Evolutionary conservation across 2,888 invertebrate species (phyloP).

Genomic region (Ochropleura plecta): DNA sequence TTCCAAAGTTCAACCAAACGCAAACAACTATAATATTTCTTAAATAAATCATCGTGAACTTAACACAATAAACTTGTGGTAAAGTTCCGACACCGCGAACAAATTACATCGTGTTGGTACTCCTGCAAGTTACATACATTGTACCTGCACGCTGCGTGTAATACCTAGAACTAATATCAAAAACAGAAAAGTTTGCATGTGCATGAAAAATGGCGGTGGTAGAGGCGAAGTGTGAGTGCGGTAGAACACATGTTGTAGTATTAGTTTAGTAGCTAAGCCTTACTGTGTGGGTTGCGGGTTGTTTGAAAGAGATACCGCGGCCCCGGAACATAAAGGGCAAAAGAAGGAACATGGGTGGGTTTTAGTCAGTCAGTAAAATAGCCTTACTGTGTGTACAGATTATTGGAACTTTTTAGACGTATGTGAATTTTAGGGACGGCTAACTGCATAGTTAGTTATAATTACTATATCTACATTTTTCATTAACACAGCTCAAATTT

Average conservation of each 20-base stretch:
- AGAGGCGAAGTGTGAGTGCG: not conserved
- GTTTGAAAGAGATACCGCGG: no score
- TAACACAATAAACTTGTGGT: slow-evolving; percentile 50
- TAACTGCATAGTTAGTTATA: no score
- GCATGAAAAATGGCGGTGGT: slow-evolving; percentile 10
- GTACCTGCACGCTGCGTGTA: slow-evolving; percentile 28
- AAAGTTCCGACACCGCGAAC: slow-evolving; percentile 50
- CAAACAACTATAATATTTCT: slow-evolving; percentile 47
- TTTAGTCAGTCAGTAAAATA: no score
- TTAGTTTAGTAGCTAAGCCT: not conserved
- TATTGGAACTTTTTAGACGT: no score
- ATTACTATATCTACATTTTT: no score
- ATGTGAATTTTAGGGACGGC: no score
- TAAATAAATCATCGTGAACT: slow-evolving; percentile 57
- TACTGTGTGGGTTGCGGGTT: no score
- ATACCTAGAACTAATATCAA: slow-evolving; percentile 39
- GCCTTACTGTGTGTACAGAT: no score
- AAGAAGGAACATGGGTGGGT: no score
- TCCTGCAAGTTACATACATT: slow-evolving; percentile 24
- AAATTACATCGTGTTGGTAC: slow-evolving; percentile 43
- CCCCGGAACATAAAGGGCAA: no score
- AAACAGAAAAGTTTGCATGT: slow-evolving; percentile 46
- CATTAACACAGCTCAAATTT: no score
- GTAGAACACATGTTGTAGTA: not conserved
- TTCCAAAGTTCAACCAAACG: slow-evolving; percentile 20